phyloP scores from a whole-genome alignment of 2,888 invertebrate species.

The Orchesella flavescens region DNA sequence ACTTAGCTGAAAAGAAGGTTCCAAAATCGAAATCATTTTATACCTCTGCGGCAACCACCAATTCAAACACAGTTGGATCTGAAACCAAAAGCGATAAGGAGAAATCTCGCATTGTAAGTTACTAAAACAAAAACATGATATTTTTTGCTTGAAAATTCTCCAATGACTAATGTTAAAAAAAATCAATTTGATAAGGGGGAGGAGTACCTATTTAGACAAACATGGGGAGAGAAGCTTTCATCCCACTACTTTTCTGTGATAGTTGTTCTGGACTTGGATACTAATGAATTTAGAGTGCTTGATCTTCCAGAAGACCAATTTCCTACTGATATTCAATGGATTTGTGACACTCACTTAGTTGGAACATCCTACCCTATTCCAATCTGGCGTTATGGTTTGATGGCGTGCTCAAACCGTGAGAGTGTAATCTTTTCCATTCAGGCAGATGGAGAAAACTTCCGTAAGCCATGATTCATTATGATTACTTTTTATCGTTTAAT shows the following conservation, averaged over 20 bases:
- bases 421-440: slow-evolving; percentile 80
- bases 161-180: no score
- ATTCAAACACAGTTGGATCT: no score
- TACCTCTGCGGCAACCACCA: slow-evolving; percentile 80
- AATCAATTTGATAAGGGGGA: slow-evolving; percentile 79
- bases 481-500: no score
- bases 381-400: slow-evolving; percentile 79
- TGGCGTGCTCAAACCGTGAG: slow-evolving; percentile 84
- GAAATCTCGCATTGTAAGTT: no score
- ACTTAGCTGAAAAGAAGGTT: slow-evolving; percentile 87
- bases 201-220: slow-evolving; percentile 82
- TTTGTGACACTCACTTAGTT: slow-evolving; percentile 75
- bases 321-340: slow-evolving; percentile 70
- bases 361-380: slow-evolving; percentile 84
- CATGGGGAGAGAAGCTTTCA: slow-evolving; percentile 89
- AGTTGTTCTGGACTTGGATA: slow-evolving; percentile 80
- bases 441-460: slow-evolving; percentile 77
- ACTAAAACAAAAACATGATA: background rate
- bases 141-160: no score
- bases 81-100: no score
- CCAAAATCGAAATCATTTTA: slow-evolving; percentile 85
- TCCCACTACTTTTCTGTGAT: slow-evolving; percentile 83
- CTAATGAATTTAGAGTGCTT: slow-evolving; percentile 75
- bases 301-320: slow-evolving; percentile 66
- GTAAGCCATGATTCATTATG: no score